A percentile compares a stretch with the other conserved stretches of the same genome.
Conservation (phyloP, 2,797 vertebrate genomes). For the Anabacerthia variegaticeps region DNA sequence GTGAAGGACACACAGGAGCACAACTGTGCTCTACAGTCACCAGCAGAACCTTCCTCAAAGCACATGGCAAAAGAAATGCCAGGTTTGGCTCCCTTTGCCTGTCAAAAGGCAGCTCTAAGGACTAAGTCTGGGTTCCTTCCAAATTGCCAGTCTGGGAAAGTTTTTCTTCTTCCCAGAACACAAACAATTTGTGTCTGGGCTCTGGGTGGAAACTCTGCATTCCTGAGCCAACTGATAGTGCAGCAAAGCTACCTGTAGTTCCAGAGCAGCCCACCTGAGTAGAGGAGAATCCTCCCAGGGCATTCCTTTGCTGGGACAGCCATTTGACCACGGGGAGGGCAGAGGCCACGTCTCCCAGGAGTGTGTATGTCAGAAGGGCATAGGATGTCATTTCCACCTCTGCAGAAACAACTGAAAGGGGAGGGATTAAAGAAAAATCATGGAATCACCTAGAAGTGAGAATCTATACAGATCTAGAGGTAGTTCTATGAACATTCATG, state of each 20-base stretch:
- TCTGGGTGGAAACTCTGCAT: neutral
- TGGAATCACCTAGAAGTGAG: neutral
- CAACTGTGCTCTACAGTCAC: neutral
- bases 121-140: neutral
- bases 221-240: neutral
- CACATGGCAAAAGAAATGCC: neutral
- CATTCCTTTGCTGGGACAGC: constrained; percentile 92
- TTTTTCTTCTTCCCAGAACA: neutral
- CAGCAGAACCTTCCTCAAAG: neutral
- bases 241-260: neutral
- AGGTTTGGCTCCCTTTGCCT: neutral
- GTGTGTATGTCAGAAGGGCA: constrained; percentile 88
- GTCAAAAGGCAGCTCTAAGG: neutral
- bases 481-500: neutral
- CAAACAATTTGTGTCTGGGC: neutral
- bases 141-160: neutral
- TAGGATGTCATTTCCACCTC: constrained; percentile 96
- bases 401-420: constrained; percentile 86
- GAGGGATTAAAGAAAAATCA: neutral
- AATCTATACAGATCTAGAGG: neutral
- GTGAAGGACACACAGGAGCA: neutral
- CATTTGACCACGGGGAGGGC: constrained; percentile 93
- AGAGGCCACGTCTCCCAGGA: constrained; percentile 88
- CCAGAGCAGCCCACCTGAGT: constrained; percentile 81
- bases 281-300: constrained; percentile 92